These are phyloP conservation scores for Eupithecia subumbrata DNA, from an alignment of 2,888 invertebrate species.

Conservation along the genomic window DNA sequence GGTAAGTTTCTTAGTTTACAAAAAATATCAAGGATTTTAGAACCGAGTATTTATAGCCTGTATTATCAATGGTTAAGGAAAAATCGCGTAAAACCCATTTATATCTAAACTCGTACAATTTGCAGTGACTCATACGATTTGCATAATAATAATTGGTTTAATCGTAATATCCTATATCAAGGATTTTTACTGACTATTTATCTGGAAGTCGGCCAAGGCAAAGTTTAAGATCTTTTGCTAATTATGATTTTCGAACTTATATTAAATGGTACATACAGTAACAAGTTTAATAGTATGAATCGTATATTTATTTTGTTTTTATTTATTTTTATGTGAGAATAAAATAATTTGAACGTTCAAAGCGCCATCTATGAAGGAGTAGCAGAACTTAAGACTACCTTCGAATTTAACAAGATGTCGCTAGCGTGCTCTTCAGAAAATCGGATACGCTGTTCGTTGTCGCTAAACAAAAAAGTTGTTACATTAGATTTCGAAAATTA, in stretches of 20 bases:
- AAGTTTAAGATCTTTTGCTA: neutral
- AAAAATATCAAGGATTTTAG: too few species aligned
- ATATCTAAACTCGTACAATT: neutral
- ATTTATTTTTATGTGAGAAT: too few species aligned
- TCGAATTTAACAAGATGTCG: neutral
- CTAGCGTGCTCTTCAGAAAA: neutral
- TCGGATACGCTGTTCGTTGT: neutral
- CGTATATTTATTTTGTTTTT: too few species aligned
- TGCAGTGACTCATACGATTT: slow-evolving; percentile 12
- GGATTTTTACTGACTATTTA: slow-evolving; percentile 20
- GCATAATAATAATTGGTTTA: slow-evolving; percentile 14
- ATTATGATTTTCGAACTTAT: neutral
- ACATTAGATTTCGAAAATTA: neutral
- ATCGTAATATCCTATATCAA: slow-evolving; percentile 12
- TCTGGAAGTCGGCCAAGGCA: slow-evolving; percentile 22
- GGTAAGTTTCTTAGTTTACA: too few species aligned
- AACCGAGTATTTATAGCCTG: neutral
- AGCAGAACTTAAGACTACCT: neutral
- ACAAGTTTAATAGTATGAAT: too few species aligned
- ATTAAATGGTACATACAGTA: too few species aligned
- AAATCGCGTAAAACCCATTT: neutral
- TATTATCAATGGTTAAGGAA: neutral
- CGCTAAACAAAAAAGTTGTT: too few species aligned
- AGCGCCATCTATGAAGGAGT: slow-evolving; percentile 16
- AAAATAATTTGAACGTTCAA: neutral